phyloP scores from a whole-genome alignment of 2,797 vertebrate species.

The Malurus leucopterus region DNA sequence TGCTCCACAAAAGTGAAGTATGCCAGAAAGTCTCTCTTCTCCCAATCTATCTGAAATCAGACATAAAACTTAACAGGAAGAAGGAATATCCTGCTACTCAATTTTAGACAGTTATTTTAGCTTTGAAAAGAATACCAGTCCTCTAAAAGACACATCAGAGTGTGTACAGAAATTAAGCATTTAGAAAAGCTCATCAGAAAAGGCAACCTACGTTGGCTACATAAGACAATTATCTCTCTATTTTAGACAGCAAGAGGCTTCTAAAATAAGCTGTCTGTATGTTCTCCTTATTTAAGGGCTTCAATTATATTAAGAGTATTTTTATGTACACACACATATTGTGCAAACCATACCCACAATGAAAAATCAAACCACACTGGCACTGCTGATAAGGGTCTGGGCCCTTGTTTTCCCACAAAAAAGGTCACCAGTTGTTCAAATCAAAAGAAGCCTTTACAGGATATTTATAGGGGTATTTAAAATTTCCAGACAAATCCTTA shows the following conservation, averaged over 20 bases:
- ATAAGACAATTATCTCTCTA: background rate
- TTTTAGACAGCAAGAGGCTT: background rate
- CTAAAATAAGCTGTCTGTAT: background rate
- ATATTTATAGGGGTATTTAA: background rate
- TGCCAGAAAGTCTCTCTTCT: background rate
- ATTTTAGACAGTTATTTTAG: background rate
- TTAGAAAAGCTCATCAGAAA: background rate
- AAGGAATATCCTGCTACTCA: background rate
- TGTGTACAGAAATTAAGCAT: rapidly evolving
- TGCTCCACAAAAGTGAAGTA: background rate
- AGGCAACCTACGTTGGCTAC: background rate
- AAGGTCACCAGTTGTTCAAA: background rate
- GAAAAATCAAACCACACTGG: background rate
- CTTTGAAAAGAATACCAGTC: background rate
- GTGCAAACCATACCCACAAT: background rate
- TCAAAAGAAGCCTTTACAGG: background rate
- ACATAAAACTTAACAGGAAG: background rate
- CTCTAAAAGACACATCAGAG: background rate
- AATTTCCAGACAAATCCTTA: background rate
- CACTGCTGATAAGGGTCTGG: background rate
- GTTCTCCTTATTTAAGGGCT: background rate
- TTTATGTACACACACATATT: background rate
- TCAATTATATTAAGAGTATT: background rate
- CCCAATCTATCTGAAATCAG: background rate
- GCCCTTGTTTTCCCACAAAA: background rate